phyloP scores from a whole-genome alignment of 37 sponge, comb jelly and placozoan genomes.

The Bolinopsis microptera region DNA sequence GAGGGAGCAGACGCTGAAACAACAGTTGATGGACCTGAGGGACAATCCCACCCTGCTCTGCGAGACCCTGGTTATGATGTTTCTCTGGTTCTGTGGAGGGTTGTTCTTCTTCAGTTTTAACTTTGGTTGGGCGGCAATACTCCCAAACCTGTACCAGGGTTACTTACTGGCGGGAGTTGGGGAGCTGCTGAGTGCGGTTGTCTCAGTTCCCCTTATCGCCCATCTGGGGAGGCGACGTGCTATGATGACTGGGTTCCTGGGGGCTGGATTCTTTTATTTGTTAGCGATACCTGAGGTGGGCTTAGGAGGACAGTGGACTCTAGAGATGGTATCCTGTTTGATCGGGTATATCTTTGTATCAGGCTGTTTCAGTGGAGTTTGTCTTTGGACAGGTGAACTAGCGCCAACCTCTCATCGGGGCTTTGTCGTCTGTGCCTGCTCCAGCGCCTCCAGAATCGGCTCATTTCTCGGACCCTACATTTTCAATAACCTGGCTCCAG shows the following conservation, averaged over 20 bases:
- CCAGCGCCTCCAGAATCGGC: neutral
- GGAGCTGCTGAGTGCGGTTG: neutral
- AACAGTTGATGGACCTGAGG: conserved; percentile 28
- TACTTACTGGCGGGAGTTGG: conserved; percentile 12
- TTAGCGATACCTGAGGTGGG: neutral
- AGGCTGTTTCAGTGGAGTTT: conserved; percentile 22
- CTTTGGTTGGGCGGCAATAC: conserved; percentile 35
- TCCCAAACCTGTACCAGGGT: neutral
- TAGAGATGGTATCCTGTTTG: conserved; percentile 3
- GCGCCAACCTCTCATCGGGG: conserved; percentile 45
- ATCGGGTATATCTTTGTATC: conserved; percentile 18
- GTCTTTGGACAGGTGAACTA: conserved; percentile 36
- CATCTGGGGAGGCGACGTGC: neutral
- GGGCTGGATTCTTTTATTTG: neutral
- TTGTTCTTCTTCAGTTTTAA: conserved; percentile 42
- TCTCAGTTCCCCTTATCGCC: neutral
- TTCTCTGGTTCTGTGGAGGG: conserved; percentile 12
- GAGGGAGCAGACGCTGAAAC: neutral
- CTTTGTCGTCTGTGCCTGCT: neutral
- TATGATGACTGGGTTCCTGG: neutral
- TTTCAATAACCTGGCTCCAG: neutral
- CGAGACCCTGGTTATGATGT: neutral
- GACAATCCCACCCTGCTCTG: neutral
- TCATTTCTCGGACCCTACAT: conserved; percentile 14
- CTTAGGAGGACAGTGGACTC: neutral